Base-by-base conservation (phyloP, 2,888 invertebrate genomes). In the Leptinotarsa haldemani region DNA sequence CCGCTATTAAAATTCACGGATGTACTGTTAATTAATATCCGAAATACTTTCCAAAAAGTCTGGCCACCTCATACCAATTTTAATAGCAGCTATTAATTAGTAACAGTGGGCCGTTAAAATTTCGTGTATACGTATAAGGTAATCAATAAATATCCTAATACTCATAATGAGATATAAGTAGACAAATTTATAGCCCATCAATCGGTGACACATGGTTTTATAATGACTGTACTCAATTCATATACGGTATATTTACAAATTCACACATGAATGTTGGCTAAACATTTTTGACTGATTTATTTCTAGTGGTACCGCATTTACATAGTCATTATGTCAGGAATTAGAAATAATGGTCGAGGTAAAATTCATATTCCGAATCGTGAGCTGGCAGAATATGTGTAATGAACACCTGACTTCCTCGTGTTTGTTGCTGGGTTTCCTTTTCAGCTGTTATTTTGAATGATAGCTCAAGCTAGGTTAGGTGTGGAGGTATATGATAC, bases 141-240 rank as follows among this genome's bases (percentile, higher is more conserved):
- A 40, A 69, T 75, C 70, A 58, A 73, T 77, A 70, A 70, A 74
- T 74, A 70, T 61, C 71, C 70, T 47, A 72, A 74, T 75, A 56
- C 22, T 56, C 74, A 73, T 77, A 74, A 71, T 67, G 67, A 68
- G 40, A 46, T 53, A 63, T 69, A 70, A 74, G 64, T 58, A 67
- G 71, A 67, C 50, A 70, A 75, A 70, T 74, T 75, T 70, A 75
- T 71, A 70, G 66, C 66, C 63, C 40, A 67, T 71, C 70, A 74
- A 74, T 68, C 70, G 70, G 63, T 71, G 56, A 65, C 25, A 66
- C 71, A 74, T 70, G 40, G n/a, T 46, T 66, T 25, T 52, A 61
- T 52, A 61, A 71, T 48, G 66, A 61, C 25, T 50, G 52, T 63
- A 63, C 66, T 66, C 48, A 48, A 65, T 47, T 65, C 48, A 47